phyloP scores from a whole-genome alignment of 2,888 invertebrate genomes.

The Lacanobia wlatinum region DNA sequence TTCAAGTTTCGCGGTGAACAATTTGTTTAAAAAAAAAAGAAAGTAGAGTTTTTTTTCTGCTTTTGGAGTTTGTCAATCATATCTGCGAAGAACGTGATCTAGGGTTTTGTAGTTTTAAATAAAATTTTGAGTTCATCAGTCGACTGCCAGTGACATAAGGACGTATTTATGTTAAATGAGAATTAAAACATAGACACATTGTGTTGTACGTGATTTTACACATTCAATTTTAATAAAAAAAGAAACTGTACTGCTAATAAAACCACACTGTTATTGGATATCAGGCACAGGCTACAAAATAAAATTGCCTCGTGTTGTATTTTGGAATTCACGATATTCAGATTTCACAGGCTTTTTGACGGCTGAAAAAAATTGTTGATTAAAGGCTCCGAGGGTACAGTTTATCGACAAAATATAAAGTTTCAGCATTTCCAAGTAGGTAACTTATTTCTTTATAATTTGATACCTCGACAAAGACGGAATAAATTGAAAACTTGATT shows the following conservation, averaged over 20 bases:
- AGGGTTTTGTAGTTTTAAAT: too few relatives aligned
- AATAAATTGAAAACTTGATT: constrained; percentile 47
- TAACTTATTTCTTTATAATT: constrained; percentile 21
- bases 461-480: constrained; percentile 18
- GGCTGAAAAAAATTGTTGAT: constrained; percentile 9
- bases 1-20: neutral
- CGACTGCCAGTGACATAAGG: neutral
- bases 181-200: neutral
- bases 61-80: too few relatives aligned
- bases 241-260: neutral
- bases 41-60: too few relatives aligned
- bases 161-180: neutral
- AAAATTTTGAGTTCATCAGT: too few relatives aligned
- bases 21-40: neutral
- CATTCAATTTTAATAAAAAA: neutral
- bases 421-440: constrained; percentile 4
- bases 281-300: constrained; percentile 1
- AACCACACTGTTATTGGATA: neutral
- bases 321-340: constrained; percentile 11
- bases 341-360: constrained; percentile 26
- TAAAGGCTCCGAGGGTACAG: neutral
- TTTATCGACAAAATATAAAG: constrained; percentile 17
- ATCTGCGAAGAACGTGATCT: too few relatives aligned
- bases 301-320: neutral
- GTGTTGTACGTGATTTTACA: neutral